Evolutionary conservation across 2,888 invertebrate species (phyloP).

Genomic region (Pelosia muscerda): DNA sequence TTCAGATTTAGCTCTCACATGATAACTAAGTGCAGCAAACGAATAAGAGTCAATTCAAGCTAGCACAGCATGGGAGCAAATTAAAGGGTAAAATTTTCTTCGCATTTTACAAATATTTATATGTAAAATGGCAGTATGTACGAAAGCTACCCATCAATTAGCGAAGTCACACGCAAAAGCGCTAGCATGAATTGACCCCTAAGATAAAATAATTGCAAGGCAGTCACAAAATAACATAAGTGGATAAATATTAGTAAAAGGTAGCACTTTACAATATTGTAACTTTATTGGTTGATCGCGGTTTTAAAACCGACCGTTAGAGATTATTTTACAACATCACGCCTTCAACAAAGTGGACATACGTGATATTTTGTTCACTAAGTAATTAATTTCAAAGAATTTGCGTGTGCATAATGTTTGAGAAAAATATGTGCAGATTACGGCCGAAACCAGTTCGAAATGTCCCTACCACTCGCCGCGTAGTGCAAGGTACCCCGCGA

Average conservation of each 20-base stretch:
- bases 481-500: too few species aligned
- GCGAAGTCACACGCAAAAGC: not conserved
- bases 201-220: not conserved
- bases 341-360: not conserved
- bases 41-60: not conserved
- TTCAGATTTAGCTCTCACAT: not conserved
- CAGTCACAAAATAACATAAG: not conserved
- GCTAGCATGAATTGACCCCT: not conserved
- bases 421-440: too few species aligned
- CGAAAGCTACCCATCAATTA: too few species aligned
- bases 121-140: too few species aligned
- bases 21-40: not conserved
- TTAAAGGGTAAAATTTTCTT: not conserved
- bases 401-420: not conserved
- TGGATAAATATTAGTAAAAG: not conserved
- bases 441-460: too few species aligned
- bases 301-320: too few species aligned
- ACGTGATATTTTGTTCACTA: not conserved
- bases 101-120: too few species aligned
- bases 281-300: too few species aligned
- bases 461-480: too few species aligned
- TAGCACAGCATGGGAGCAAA: not conserved
- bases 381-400: not conserved
- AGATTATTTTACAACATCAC: not conserved
- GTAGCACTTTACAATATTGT: too few species aligned